Conservation (phyloP, 1,140 invertebrate genomes). For the Andrena cerasifolii region DNA sequence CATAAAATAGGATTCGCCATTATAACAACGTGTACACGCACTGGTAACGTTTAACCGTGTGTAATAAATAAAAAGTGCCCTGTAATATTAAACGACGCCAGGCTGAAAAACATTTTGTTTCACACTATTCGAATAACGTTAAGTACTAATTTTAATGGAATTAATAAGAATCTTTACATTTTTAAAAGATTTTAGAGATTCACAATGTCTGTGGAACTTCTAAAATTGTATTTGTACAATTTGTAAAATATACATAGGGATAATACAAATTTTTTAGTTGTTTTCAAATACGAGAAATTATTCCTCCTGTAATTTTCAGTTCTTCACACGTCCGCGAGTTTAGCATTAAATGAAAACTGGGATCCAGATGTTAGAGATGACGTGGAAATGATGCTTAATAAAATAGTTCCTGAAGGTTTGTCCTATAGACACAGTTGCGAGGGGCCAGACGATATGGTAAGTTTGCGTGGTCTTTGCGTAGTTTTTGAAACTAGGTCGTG, state of each 20-base stretch:
- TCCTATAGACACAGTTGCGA: conserved; percentile 98
- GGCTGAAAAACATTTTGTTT: no score
- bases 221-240: neutral
- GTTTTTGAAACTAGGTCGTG: neutral
- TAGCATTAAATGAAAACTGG: conserved; percentile 98
- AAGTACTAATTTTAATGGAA: no score
- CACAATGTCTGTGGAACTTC: conserved; percentile 13
- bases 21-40: neutral
- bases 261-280: neutral
- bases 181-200: neutral
- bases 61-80: no score
- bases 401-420: conserved; percentile 98
- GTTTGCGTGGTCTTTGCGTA: conserved; percentile 49
- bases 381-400: conserved; percentile 99
- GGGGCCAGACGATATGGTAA: conserved; percentile 99
- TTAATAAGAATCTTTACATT: no score
- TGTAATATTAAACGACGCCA: neutral
- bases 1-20: no score
- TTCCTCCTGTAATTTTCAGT: conserved; percentile 86
- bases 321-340: conserved; percentile 97
- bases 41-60: neutral
- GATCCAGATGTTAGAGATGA: conserved; percentile 98
- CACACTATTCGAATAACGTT: no score
- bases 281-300: neutral
- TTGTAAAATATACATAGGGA: neutral